phyloP scores from a whole-genome alignment of 2,113 vertebrate species.

The Gavia stellata region DNA sequence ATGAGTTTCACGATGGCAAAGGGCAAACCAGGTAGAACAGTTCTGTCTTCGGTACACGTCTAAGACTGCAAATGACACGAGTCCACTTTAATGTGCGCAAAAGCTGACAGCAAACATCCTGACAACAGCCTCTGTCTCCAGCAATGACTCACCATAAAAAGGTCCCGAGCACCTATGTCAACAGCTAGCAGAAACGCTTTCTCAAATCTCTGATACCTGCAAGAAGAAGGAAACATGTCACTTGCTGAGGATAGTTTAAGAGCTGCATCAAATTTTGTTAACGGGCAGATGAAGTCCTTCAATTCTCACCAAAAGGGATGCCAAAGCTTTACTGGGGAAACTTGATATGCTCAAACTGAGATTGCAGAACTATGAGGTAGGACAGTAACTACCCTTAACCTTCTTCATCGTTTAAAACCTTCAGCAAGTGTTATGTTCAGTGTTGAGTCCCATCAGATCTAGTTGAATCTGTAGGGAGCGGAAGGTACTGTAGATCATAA shows the following conservation, averaged over 20 bases:
- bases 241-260: background rate
- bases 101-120: constrained; percentile 52
- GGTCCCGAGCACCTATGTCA: constrained; percentile 88
- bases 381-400: background rate
- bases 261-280: background rate
- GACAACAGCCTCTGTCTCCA: constrained; percentile 28
- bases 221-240: background rate
- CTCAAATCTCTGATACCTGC: constrained; percentile 90
- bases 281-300: background rate
- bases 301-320: background rate
- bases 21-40: constrained; percentile 29
- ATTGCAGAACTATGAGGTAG: background rate
- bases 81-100: constrained; percentile 44
- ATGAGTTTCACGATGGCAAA: constrained; percentile 33
- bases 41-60: background rate
- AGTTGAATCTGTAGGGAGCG: background rate
- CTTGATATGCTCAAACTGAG: background rate
- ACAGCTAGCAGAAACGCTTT: constrained; percentile 96
- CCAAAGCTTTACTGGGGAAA: background rate
- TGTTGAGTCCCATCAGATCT: background rate
- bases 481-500: background rate
- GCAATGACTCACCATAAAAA: constrained; percentile 93
- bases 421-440: background rate
- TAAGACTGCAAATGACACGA: constrained; percentile 28
- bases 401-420: background rate